A percentile compares a stretch with the other conserved stretches of the same genome.
Evolutionary conservation across 1,140 invertebrate genomes (phyloP).

Genomic region (Drosophila sechellia): DNA sequence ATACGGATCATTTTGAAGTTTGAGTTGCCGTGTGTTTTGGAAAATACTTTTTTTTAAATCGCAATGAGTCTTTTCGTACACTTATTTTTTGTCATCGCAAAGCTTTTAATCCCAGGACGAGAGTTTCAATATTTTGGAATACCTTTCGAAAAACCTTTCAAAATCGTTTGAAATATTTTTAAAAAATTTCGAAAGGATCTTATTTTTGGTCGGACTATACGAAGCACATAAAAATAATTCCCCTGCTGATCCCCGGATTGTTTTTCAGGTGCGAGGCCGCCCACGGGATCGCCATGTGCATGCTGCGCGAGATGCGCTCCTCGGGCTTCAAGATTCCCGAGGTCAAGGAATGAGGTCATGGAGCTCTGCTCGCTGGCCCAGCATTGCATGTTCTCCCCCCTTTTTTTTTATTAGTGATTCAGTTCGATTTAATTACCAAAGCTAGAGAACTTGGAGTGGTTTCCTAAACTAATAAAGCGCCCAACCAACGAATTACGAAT

Average conservation of each 20-base stretch:
- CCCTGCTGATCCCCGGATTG: too few relatives aligned
- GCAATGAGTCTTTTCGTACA: too few relatives aligned
- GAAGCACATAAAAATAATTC: too few relatives aligned
- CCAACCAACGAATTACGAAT: constrained; percentile 7
- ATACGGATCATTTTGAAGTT: too few relatives aligned
- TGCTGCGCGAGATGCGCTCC: constrained; percentile 59
- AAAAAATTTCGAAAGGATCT: too few relatives aligned
- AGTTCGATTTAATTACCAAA: constrained; percentile 6
- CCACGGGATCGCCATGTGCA: constrained; percentile 68
- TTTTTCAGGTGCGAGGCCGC: constrained; percentile 63
- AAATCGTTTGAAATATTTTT: background rate
- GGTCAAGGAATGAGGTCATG: constrained; percentile 48
- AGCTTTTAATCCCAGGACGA: background rate
- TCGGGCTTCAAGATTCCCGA: constrained; percentile 61
- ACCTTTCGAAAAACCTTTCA: background rate
- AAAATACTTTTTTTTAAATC: too few relatives aligned
- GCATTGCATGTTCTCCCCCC: background rate
- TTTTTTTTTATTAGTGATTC: constrained; percentile 34
- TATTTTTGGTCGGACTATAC: too few relatives aligned
- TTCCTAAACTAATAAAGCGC: constrained; percentile 61
- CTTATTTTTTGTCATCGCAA: too few relatives aligned
- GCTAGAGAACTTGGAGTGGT: constrained; percentile 44
- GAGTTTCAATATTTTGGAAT: background rate
- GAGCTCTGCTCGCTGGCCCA: background rate
- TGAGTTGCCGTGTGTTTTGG: too few relatives aligned